Evolutionary conservation across 2,113 vertebrate species (phyloP).

Genomic region (Empidonax traillii): DNA sequence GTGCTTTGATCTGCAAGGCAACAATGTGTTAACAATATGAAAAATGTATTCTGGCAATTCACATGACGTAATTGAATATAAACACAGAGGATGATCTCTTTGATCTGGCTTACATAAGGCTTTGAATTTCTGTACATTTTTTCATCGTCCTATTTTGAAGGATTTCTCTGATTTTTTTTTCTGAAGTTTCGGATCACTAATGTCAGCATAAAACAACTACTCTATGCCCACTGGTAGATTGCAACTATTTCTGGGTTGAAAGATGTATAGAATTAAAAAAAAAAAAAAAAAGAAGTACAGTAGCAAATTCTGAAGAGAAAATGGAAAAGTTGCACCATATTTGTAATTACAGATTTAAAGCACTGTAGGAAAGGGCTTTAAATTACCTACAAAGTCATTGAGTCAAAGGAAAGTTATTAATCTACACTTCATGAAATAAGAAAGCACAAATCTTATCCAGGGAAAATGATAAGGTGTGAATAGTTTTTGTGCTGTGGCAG

Average conservation of each 20-base stretch:
- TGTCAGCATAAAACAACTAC: background rate
- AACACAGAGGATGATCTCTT: background rate
- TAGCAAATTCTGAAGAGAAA: background rate
- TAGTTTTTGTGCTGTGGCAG: background rate
- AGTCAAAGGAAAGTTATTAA: background rate
- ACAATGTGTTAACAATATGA: background rate
- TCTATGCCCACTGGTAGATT: background rate
- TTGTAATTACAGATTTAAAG: background rate
- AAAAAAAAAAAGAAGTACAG: background rate
- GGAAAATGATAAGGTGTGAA: background rate
- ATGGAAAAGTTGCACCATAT: background rate
- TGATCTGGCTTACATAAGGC: constrained; percentile 15
- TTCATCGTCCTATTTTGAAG: background rate
- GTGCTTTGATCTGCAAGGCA: constrained; percentile 43
- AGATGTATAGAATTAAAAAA: background rate
- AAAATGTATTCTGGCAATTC: background rate
- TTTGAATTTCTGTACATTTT: background rate
- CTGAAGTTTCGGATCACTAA: background rate
- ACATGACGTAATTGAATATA: background rate
- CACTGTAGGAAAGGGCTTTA: background rate
- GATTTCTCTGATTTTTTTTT: background rate
- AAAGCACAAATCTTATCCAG: background rate
- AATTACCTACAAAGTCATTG: background rate
- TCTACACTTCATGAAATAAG: background rate
- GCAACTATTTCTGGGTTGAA: background rate